Percentiles rank a stretch among this genome's conserved stretches.
Evolutionary conservation across 1,140 invertebrate species (phyloP).

Genomic region (Trichogramma pretiosum): DNA sequence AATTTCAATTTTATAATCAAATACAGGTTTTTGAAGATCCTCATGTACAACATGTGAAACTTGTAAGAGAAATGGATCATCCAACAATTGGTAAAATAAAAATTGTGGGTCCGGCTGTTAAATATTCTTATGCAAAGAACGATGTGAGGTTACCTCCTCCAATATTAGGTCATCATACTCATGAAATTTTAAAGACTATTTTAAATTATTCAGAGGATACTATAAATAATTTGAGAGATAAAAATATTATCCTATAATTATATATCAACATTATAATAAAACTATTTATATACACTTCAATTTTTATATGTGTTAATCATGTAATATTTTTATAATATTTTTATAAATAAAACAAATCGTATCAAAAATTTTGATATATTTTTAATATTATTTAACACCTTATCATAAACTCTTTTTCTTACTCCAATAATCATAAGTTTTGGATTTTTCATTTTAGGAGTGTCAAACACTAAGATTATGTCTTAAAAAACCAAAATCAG

Average conservation of each 20-base stretch:
- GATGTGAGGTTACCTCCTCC: slow-evolving; percentile 68
- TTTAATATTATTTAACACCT: too few relatives aligned
- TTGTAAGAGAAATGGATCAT: slow-evolving; percentile 73
- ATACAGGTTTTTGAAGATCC: slow-evolving; percentile 72
- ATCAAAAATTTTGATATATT: slow-evolving; percentile 10
- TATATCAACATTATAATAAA: slow-evolving; percentile 11
- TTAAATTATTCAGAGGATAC: slow-evolving; percentile 57
- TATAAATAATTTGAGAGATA: slow-evolving; percentile 49
- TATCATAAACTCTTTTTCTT: too few relatives aligned
- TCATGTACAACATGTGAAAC: slow-evolving; percentile 65
- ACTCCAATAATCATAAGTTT: background rate
- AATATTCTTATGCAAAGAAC: slow-evolving; percentile 66
- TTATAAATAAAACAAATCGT: slow-evolving; percentile 2
- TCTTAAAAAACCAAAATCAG: slow-evolving; percentile 61
- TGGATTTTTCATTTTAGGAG: slow-evolving; percentile 38
- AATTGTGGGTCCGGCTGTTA: slow-evolving; percentile 78
- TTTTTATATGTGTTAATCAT: too few relatives aligned
- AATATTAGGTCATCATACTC: slow-evolving; percentile 77
- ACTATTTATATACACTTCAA: slow-evolving; percentile 1
- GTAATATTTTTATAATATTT: slow-evolving; percentile 1
- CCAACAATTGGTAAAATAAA: slow-evolving; percentile 61
- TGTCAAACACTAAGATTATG: slow-evolving; percentile 62
- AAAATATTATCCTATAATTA: slow-evolving; percentile 48
- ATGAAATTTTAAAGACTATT: slow-evolving; percentile 60
- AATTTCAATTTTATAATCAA: background rate